These are phyloP conservation scores for Catharus ustulatus DNA, from an alignment of 2,797 vertebrate species.

Conservation along the genomic window DNA sequence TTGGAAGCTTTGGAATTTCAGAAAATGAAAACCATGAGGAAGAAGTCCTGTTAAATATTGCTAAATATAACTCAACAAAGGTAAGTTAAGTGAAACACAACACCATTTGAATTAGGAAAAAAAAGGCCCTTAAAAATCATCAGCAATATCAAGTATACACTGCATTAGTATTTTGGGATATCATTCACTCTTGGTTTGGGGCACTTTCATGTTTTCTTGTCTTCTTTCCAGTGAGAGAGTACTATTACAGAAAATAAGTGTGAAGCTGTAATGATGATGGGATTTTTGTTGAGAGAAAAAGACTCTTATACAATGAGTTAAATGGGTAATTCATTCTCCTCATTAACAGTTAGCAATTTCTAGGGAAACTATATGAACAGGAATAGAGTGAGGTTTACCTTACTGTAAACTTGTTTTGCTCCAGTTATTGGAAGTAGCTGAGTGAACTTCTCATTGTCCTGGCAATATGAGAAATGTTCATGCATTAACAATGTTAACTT, in stretches of 20 bases:
- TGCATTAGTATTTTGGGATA: background rate
- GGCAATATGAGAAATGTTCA: background rate
- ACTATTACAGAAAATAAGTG: background rate
- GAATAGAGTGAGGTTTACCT: background rate
- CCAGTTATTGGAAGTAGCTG: background rate
- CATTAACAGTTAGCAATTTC: background rate
- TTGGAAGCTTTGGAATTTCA: background rate
- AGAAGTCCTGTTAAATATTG: background rate
- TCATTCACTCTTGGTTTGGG: background rate
- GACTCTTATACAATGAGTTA: background rate
- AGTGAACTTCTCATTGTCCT: background rate
- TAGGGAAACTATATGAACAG: background rate
- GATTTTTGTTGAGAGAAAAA: background rate
- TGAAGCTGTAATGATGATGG: background rate
- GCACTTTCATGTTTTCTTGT: background rate
- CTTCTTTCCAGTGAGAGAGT: background rate
- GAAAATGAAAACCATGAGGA: background rate
- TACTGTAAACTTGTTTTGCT: background rate
- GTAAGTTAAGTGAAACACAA: background rate
- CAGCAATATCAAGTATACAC: background rate
- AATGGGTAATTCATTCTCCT: background rate
- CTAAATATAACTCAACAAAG: background rate
- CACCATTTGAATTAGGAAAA: background rate
- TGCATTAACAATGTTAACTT: background rate
- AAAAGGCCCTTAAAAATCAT: background rate